These are phyloP conservation scores for Cancer borealis DNA, from an alignment of 2,888 invertebrate species.

Conservation along the genomic window DNA sequence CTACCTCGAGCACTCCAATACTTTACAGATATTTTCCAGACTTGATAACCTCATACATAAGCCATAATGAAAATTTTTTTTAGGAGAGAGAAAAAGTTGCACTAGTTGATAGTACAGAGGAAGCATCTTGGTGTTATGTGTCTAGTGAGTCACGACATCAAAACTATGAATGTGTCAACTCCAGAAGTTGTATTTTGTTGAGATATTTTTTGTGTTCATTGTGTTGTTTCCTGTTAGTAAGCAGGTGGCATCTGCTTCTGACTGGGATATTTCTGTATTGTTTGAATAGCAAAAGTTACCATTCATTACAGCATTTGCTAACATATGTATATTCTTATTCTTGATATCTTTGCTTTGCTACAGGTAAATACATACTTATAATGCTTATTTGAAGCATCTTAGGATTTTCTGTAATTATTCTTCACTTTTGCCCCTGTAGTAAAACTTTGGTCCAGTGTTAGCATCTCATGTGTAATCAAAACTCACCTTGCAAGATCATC, in stretches of 20 bases:
- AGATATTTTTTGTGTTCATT: neutral
- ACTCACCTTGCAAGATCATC: neutral
- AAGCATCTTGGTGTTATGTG: slow-evolving; percentile 31
- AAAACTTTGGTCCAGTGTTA: neutral
- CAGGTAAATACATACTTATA: neutral
- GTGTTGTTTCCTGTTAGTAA: neutral
- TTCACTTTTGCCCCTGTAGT: neutral
- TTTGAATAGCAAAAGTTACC: neutral
- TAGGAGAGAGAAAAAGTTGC: neutral
- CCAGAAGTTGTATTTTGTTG: neutral
- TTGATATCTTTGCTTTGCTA: neutral
- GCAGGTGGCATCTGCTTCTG: neutral
- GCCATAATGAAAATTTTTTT: too few species aligned
- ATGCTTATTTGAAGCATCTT: neutral
- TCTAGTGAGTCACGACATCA: neutral
- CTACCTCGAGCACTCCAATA: too few species aligned
- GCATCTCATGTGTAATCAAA: neutral
- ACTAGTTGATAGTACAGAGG: neutral
- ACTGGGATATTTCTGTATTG: neutral
- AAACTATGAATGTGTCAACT: neutral
- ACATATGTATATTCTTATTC: neutral
- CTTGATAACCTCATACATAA: too few species aligned
- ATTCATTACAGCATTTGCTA: neutral
- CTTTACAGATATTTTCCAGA: too few species aligned
- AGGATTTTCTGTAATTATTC: neutral